Conservation (phyloP, 2,888 invertebrate species). For the Eupeodes latifasciatus region DNA sequence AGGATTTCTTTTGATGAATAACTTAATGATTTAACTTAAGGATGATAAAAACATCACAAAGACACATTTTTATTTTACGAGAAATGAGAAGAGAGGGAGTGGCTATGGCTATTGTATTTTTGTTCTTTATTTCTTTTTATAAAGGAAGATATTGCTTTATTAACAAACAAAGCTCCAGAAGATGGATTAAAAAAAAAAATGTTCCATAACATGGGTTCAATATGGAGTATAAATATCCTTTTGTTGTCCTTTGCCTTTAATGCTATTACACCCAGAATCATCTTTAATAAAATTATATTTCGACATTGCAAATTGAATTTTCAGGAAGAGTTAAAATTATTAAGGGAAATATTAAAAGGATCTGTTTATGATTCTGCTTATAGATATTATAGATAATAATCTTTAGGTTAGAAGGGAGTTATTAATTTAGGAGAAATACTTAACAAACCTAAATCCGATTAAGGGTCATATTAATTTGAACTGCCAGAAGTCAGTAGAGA, state of each 20-base stretch:
- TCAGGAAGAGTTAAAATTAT: neutral
- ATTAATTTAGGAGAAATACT: neutral
- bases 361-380: neutral
- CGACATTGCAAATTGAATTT: neutral
- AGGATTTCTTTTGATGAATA: constrained; percentile 24
- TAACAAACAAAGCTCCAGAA: constrained; percentile 5
- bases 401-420: neutral
- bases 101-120: neutral
- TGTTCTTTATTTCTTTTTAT: neutral
- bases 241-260: neutral
- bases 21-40: constrained; percentile 56
- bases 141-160: constrained; percentile 5
- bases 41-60: constrained; percentile 37
- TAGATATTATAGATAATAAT: neutral
- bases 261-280: neutral
- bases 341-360: neutral
- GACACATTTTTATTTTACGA: constrained; percentile 27
- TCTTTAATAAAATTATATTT: constrained; percentile 13
- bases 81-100: neutral
- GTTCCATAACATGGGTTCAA: constrained; percentile 10
- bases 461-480: no score
- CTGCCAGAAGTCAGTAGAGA: no score
- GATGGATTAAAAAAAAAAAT: constrained; percentile 2
- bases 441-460: no score
- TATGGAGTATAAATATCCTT: neutral